Percentiles rank a stretch among this genome's conserved stretches.
Conservation (phyloP, 2,797 vertebrate genomes). For the Champsocephalus gunnari region DNA sequence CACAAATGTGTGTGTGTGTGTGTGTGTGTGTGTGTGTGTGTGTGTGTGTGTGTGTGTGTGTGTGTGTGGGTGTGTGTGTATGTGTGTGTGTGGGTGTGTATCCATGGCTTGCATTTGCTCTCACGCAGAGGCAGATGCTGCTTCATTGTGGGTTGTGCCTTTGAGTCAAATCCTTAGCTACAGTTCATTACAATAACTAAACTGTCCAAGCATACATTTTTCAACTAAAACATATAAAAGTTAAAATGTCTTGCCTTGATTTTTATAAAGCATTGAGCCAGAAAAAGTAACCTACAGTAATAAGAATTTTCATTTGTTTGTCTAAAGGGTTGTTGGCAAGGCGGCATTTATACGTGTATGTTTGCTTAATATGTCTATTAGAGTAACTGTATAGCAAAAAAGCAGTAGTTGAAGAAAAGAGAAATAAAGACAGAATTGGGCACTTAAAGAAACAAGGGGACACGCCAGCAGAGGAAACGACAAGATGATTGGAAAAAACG, state of each 20-base stretch:
- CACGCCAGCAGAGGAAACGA: not conserved
- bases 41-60: slow-evolving; percentile 32
- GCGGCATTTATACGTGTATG: not conserved
- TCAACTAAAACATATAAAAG: not conserved
- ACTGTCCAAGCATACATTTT: not conserved
- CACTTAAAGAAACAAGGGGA: not conserved
- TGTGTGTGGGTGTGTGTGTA: slow-evolving; percentile 18
- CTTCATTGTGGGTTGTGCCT: slow-evolving; percentile 1
- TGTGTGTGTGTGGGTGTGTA: slow-evolving; percentile 17
- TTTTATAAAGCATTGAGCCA: not conserved
- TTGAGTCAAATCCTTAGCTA: not conserved
- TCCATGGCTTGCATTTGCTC: slow-evolving; percentile 8
- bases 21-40: slow-evolving; percentile 15
- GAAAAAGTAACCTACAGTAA: not conserved
- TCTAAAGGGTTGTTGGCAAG: slow-evolving; percentile 37
- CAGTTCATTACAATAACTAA: slow-evolving; percentile 3
- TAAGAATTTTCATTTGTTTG: slow-evolving; percentile 1
- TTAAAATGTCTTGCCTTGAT: not conserved
- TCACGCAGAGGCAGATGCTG: slow-evolving; percentile 19
- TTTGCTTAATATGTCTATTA: slow-evolving; percentile 36
- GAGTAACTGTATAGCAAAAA: slow-evolving; percentile 15
- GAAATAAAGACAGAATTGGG: not conserved
- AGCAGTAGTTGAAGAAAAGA: not conserved
- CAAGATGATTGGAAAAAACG: not conserved
- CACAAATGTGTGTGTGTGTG: not conserved